A percentile compares a stretch with the other conserved stretches of the same genome.
Evolutionary conservation across 1,140 invertebrate genomes (phyloP).

Genomic region (Orussus abietinus): DNA sequence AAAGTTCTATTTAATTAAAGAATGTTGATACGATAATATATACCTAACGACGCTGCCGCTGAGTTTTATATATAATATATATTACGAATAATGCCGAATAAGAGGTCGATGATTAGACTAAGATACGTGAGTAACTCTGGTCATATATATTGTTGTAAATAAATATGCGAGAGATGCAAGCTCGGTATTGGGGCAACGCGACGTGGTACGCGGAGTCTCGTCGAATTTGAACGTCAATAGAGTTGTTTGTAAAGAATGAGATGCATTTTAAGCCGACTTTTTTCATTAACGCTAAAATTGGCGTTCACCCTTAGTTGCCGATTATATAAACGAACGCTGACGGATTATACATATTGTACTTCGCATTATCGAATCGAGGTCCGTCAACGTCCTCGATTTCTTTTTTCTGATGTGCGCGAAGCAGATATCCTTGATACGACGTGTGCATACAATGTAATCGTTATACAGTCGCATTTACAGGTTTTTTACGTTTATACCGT

Average conservation of each 20-base stretch:
- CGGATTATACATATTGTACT: slow-evolving; percentile 29
- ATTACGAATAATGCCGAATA: slow-evolving; percentile 21
- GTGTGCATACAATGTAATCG: slow-evolving; percentile 20
- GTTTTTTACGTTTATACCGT: slow-evolving; percentile 48
- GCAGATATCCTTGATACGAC: background rate
- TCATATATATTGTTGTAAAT: slow-evolving; percentile 44
- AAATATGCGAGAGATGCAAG: too few relatives aligned
- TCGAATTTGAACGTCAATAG: too few relatives aligned
- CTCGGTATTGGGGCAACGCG: too few relatives aligned
- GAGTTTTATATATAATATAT: slow-evolving; percentile 27
- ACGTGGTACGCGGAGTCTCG: too few relatives aligned
- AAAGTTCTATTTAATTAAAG: slow-evolving; percentile 41
- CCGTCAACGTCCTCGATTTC: too few relatives aligned
- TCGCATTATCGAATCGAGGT: too few relatives aligned
- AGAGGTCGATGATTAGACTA: slow-evolving; percentile 39
- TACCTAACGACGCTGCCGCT: slow-evolving; percentile 28
- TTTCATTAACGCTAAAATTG: too few relatives aligned
- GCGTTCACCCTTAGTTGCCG: too few relatives aligned
- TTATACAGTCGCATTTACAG: slow-evolving; percentile 39
- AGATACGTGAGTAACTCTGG: slow-evolving; percentile 47
- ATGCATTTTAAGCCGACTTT: too few relatives aligned
- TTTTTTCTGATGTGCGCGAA: slow-evolving; percentile 1
- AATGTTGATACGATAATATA: slow-evolving; percentile 37
- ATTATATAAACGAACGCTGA: too few relatives aligned
- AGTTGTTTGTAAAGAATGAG: too few relatives aligned